phyloP scores from a whole-genome alignment of 2,113 vertebrate species.

The Amblyornis subalaris region DNA sequence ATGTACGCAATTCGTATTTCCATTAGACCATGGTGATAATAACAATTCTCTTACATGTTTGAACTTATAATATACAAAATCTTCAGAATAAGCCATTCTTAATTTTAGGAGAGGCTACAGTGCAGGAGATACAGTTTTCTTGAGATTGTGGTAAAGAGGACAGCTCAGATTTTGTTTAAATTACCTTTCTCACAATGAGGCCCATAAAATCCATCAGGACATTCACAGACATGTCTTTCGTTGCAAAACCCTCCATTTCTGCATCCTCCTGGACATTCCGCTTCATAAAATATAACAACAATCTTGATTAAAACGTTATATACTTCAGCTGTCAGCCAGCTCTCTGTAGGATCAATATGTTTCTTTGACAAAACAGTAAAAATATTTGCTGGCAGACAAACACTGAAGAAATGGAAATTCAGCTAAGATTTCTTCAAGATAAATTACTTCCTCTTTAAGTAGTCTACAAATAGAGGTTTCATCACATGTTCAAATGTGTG shows the following conservation, averaged over 20 bases:
- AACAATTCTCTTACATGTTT: not conserved
- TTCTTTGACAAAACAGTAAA: not conserved
- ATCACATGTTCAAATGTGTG: rapidly evolving
- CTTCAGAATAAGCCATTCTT: not conserved
- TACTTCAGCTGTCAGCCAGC: not conserved
- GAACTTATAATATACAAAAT: not conserved
- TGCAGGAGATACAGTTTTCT: not conserved
- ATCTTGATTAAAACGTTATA: not conserved
- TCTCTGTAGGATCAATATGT: not conserved
- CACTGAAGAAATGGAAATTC: not conserved
- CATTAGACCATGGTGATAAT: not conserved
- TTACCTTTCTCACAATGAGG: conserved; percentile 91
- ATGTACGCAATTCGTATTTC: not conserved
- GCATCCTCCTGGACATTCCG: conserved; percentile 87
- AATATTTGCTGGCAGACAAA: not conserved
- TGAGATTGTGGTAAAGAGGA: not conserved
- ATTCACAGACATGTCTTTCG: conserved; percentile 83
- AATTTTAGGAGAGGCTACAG: not conserved
- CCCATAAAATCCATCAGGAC: conserved; percentile 86
- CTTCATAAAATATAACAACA: conserved; percentile 65
- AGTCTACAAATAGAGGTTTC: not conserved
- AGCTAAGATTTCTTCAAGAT: not conserved
- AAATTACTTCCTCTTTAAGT: not conserved
- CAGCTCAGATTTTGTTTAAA: not conserved
- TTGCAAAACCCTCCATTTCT: conserved; percentile 87